phyloP scores from a whole-genome alignment of 2,797 vertebrate species.

The Leptoclinus maculatus region DNA sequence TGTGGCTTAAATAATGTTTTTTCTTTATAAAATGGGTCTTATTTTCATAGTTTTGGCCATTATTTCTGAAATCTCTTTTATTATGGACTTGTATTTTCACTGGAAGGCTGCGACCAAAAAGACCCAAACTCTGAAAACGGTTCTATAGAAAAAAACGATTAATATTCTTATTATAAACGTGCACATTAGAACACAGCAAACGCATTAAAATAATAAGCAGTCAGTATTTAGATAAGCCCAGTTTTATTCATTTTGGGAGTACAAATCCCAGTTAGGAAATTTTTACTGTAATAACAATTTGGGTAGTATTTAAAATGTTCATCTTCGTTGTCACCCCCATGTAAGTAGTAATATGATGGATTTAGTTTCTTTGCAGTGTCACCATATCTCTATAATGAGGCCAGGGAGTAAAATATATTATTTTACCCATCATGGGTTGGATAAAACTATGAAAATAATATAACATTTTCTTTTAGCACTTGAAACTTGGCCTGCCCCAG shows the following conservation, averaged over 20 bases:
- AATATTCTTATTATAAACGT: background rate
- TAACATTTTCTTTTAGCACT: background rate
- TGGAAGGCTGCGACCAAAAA: background rate
- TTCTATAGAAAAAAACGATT: background rate
- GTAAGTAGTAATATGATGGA: background rate
- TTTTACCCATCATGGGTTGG: background rate
- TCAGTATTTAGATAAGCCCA: background rate
- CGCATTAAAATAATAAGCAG: background rate
- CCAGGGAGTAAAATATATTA: background rate
- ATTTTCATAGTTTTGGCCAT: background rate
- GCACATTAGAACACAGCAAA: background rate
- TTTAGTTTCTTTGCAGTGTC: background rate
- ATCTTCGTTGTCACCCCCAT: background rate
- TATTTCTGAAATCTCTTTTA: background rate
- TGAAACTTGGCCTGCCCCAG: background rate
- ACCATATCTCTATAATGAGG: background rate
- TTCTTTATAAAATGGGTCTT: background rate
- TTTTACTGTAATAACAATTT: background rate
- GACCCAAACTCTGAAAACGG: background rate
- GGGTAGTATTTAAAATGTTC: background rate
- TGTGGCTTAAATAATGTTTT: background rate
- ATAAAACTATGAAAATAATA: background rate
- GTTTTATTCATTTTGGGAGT: background rate
- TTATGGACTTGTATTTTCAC: background rate
- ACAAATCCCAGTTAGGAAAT: background rate